A percentile compares a stretch with the other conserved stretches of the same genome.
These are phyloP conservation scores for Drosophila elegans DNA, from an alignment of 1,140 invertebrate species.

Conservation along the genomic window DNA sequence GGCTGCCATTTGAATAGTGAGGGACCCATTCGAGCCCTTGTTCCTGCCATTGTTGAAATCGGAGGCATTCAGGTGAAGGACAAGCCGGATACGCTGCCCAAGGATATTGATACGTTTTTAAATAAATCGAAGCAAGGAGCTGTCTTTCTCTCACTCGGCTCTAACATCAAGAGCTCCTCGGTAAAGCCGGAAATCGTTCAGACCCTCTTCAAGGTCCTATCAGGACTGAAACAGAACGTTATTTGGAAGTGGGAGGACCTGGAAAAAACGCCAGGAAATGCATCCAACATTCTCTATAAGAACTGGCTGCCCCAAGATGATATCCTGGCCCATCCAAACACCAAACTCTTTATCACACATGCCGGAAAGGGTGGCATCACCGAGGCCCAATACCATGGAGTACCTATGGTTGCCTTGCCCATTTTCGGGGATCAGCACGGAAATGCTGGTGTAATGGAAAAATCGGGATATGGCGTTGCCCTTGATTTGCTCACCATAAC, in stretches of 20 bases:
- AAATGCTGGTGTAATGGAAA: slow-evolving; percentile 85
- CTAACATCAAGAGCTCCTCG: slow-evolving; percentile 84
- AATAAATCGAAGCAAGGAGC: slow-evolving; percentile 85
- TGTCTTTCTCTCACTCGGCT: slow-evolving; percentile 88
- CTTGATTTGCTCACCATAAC: slow-evolving; percentile 82
- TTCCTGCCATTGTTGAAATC: slow-evolving; percentile 81
- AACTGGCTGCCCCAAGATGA: slow-evolving; percentile 91
- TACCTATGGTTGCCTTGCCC: slow-evolving; percentile 90
- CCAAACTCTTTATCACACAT: slow-evolving; percentile 90
- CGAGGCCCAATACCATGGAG: slow-evolving; percentile 89
- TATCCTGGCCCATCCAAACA: slow-evolving; percentile 88
- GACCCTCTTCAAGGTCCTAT: slow-evolving; percentile 85
- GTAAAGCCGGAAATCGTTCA: slow-evolving; percentile 84
- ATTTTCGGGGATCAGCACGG: slow-evolving; percentile 88
- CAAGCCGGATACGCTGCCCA: slow-evolving; percentile 72
- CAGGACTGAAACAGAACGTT: slow-evolving; percentile 85
- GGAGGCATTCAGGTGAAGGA: slow-evolving; percentile 85
- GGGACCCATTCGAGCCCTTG: slow-evolving; percentile 72
- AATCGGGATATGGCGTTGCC: slow-evolving; percentile 85
- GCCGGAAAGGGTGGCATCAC: slow-evolving; percentile 89
- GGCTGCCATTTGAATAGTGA: slow-evolving; percentile 66
- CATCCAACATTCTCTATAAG: slow-evolving; percentile 87
- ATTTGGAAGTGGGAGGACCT: slow-evolving; percentile 87
- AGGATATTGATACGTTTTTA: slow-evolving; percentile 86
- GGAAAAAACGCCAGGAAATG: slow-evolving; percentile 86